These are phyloP conservation scores for Tapirus indicus DNA, from an alignment of 2,797 vertebrate species.

Conservation along the genomic window DNA sequence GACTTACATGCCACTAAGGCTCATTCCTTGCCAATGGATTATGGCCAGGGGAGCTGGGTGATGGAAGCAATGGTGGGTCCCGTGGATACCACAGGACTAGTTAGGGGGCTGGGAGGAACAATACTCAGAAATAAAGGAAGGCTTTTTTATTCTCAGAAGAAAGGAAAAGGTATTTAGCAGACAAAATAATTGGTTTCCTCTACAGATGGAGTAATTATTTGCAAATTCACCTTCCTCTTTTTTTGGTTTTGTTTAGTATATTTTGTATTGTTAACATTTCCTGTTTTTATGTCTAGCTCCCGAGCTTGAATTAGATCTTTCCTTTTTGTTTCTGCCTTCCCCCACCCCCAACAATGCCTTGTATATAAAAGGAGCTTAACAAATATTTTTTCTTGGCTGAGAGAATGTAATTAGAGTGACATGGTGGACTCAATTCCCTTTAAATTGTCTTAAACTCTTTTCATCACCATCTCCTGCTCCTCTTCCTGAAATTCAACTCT, in stretches of 20 bases:
- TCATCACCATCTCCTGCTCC: neutral
- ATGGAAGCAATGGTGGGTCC: neutral
- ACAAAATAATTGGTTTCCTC: slow-evolving; percentile 72
- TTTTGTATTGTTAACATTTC: slow-evolving; percentile 67
- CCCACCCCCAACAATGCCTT: neutral
- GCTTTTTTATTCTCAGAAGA: slow-evolving; percentile 62
- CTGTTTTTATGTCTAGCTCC: slow-evolving; percentile 72
- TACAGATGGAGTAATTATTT: slow-evolving; percentile 55
- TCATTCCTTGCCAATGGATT: neutral
- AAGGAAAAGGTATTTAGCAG: slow-evolving; percentile 59
- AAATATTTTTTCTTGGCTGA: neutral
- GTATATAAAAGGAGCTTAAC: neutral
- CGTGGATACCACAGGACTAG: neutral
- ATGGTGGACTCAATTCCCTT: neutral
- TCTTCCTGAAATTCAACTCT: neutral
- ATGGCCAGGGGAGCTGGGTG: neutral
- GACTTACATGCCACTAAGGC: neutral
- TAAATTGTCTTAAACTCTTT: neutral
- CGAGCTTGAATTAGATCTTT: slow-evolving; percentile 65
- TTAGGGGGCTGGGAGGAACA: neutral
- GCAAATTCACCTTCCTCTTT: slow-evolving; percentile 40
- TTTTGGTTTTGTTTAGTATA: slow-evolving; percentile 35
- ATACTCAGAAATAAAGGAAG: neutral
- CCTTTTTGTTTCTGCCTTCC: neutral
- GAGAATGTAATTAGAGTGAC: neutral